These are phyloP conservation scores for Herpailurus yagouaroundi DNA, from an alignment of 2,113 vertebrate species.

Conservation along the genomic window DNA sequence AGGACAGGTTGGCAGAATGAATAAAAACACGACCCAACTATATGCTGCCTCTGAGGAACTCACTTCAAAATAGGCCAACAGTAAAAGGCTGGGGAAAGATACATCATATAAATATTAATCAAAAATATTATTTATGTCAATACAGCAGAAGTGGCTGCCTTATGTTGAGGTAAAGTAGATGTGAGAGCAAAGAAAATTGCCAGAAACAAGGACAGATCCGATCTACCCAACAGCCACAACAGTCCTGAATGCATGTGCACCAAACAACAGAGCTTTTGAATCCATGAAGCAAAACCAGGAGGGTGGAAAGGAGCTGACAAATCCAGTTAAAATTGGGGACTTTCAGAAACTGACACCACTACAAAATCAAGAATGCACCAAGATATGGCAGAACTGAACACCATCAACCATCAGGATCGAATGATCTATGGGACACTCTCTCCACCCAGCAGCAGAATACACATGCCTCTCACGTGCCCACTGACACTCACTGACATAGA, in stretches of 20 bases:
- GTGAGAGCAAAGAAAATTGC: not conserved
- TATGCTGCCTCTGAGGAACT: not conserved
- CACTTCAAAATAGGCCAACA: not conserved
- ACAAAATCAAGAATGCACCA: not conserved
- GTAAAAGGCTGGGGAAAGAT: not conserved
- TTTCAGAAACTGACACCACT: not conserved
- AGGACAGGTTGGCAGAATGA: not conserved
- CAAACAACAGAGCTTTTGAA: not conserved
- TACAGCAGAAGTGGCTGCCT: not conserved
- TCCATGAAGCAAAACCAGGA: not conserved
- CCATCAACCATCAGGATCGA: not conserved
- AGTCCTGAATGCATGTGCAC: not conserved
- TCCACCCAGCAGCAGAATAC: not conserved
- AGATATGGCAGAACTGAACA: not conserved
- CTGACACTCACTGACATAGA: not conserved
- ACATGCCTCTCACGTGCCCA: not conserved
- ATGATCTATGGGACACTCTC: not conserved
- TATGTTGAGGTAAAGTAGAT: not conserved
- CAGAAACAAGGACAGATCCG: not conserved
- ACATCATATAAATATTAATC: not conserved
- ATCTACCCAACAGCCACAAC: not conserved
- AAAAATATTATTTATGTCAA: not conserved
- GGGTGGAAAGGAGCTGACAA: not conserved
- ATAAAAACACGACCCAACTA: not conserved
- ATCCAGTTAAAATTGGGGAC: not conserved